Evolutionary conservation across 2,888 invertebrate genomes (phyloP), one percentile per base, ranked within the genome.

Genomic region (Himalopsyche tibetana): DNA sequence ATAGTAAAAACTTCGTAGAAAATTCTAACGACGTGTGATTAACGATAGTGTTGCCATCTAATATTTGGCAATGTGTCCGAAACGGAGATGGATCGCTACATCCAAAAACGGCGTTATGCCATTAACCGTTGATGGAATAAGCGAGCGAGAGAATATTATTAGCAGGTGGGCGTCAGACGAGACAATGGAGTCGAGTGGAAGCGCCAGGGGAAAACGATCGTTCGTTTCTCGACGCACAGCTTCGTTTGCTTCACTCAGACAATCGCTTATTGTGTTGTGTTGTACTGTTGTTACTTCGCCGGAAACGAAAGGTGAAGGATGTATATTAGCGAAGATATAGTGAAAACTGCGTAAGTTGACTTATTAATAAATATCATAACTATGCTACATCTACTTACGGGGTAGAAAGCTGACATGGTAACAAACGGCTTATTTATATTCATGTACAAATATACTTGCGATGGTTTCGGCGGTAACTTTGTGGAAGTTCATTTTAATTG

Each of bases 41-140:
- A 36, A 74, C 28, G 36, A 28, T 28, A 74, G 74, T 36, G 28
- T 15, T 74, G 74, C 28, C 36, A 74, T 74, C 38, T 74, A 12
- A 38, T 38, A 74, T 74, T 74, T 74, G 74, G 36, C 74, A 15
- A 36, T 74, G 74, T 74, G 63, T 36, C 74, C 28, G 36, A 74
- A 36, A 74, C 74, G 74, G 74, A 74, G 74, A 74, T 74, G 74
- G 74, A 74, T 74, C 74, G 36, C 74, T 74, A 15, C 19, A 36
- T 74, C 74, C 74, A 15, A 74, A 74, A 74, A 74, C 74, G 74
- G 74, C 74, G 74, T 74, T 74, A 74, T 74, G 36, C 74, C 74
- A 74, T 74, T 74, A 74, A 74, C 74, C 74, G 74, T 74, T 74
- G 74, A 74, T 74, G 74, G 74, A 74, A 74, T 28, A 74, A 74